A percentile compares a stretch with the other conserved stretches of the same genome.
Evolutionary conservation across 2,797 vertebrate genomes (phyloP).

Genomic region (Lophura swinhoii): DNA sequence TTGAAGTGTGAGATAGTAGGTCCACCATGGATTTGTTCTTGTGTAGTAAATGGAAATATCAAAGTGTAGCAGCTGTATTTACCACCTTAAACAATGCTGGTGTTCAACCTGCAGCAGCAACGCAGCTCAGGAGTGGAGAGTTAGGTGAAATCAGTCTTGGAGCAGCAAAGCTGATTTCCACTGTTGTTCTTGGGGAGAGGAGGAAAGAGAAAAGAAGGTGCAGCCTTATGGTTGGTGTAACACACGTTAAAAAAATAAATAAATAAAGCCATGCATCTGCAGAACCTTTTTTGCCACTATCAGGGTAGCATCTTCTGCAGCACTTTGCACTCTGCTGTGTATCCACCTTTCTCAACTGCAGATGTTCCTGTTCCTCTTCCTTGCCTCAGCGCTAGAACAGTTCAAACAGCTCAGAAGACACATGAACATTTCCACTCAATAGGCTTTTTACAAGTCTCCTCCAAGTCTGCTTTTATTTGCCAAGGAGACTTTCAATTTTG

Average conservation of each 20-base stretch:
- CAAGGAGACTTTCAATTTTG: not conserved
- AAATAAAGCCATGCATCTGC: not conserved
- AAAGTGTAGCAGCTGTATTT: not conserved
- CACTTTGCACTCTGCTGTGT: not conserved
- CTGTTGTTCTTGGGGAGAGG: not conserved
- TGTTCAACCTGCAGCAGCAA: not conserved
- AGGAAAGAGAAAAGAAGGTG: not conserved
- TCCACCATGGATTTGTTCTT: constrained; percentile 47
- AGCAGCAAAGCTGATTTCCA: not conserved
- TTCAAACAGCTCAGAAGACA: constrained; percentile 13
- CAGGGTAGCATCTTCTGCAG: not conserved
- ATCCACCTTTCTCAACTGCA: constrained; percentile 27
- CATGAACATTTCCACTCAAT: not conserved
- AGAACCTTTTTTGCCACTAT: not conserved
- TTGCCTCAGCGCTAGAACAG: not conserved
- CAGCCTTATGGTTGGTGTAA: not conserved
- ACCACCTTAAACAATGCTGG: not conserved
- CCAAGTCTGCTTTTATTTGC: not conserved
- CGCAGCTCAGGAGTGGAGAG: not conserved
- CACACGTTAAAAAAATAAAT: not conserved
- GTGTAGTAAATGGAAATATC: constrained; percentile 8
- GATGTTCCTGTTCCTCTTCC: constrained; percentile 4
- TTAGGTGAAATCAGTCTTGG: not conserved
- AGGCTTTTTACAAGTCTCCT: constrained; percentile 23
- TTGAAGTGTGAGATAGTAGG: constrained; percentile 4